Evolutionary conservation across 1,140 invertebrate species (phyloP).

Genomic region (Sogatella furcifera): DNA sequence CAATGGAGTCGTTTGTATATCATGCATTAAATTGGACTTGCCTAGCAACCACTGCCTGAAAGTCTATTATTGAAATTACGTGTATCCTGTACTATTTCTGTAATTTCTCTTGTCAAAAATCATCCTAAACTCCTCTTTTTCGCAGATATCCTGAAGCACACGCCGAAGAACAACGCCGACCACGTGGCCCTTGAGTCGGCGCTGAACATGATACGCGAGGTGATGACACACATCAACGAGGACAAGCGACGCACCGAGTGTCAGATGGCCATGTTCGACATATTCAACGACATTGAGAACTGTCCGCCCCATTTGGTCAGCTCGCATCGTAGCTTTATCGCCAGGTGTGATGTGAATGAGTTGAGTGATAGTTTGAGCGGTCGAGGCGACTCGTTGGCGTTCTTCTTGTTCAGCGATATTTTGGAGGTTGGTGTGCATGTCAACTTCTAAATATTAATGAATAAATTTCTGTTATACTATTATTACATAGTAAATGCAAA

Average conservation of each 20-base stretch:
- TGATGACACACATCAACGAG: conserved; percentile 94
- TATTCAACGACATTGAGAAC: conserved; percentile 95
- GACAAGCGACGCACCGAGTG: conserved; percentile 92
- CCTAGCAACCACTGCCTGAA: too few species aligned
- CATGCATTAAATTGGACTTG: too few species aligned
- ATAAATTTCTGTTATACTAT: too few species aligned
- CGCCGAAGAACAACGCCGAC: conserved; percentile 74
- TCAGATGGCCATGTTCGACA: conserved; percentile 91
- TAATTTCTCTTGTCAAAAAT: too few species aligned
- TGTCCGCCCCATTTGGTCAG: conserved; percentile 88
- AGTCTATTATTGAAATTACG: too few species aligned
- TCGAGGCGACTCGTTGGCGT: conserved; percentile 72
- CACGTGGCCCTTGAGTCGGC: conserved; percentile 73
- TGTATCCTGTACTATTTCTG: too few species aligned
- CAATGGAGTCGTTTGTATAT: too few species aligned
- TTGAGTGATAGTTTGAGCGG: conserved; percentile 75
- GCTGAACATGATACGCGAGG: conserved; percentile 77
- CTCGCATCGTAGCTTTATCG: conserved; percentile 79
- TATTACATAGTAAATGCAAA: too few species aligned
- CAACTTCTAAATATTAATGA: too few species aligned
- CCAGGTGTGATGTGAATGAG: conserved; percentile 80
- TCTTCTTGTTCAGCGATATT: conserved; percentile 90
- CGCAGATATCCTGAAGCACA: conserved; percentile 87
- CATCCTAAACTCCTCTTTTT: too few species aligned
- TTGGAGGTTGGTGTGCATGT: conserved; percentile 74